phyloP scores from a whole-genome alignment of 2,797 vertebrate genomes.

The Syngnathus acus region DNA sequence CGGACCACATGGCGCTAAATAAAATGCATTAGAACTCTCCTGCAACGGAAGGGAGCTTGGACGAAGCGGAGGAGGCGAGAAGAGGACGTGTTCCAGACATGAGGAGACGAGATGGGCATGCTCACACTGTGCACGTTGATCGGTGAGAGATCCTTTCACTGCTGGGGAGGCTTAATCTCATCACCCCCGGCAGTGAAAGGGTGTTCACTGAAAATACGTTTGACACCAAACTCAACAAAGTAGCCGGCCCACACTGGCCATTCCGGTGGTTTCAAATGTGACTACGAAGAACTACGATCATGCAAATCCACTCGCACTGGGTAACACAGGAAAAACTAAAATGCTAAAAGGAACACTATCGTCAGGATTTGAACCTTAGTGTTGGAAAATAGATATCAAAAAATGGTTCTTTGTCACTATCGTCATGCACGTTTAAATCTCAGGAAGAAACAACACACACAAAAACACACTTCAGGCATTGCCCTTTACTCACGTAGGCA shows the following conservation, averaged over 20 bases:
- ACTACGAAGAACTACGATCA: slow-evolving; percentile 27
- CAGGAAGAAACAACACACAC: slow-evolving; percentile 48
- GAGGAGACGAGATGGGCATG: slow-evolving; percentile 63
- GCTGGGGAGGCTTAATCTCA: slow-evolving; percentile 26
- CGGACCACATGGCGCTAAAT: neutral
- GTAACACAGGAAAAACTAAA: slow-evolving; percentile 13
- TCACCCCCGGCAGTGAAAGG: slow-evolving; percentile 63
- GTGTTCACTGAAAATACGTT: slow-evolving; percentile 34
- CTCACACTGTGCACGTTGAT: slow-evolving; percentile 73
- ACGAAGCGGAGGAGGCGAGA: neutral
- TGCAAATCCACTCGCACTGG: slow-evolving; percentile 43
- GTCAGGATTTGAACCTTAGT: slow-evolving; percentile 16
- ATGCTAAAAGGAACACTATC: slow-evolving; percentile 1
- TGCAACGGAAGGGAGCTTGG: neutral
- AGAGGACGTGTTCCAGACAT: slow-evolving; percentile 45
- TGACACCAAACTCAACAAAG: slow-evolving; percentile 30
- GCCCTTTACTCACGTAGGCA: slow-evolving; percentile 75
- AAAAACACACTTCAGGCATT: slow-evolving; percentile 59
- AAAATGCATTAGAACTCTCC: neutral
- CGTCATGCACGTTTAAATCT: slow-evolving; percentile 63
- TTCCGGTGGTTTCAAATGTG: slow-evolving; percentile 19
- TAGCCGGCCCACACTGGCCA: slow-evolving; percentile 17
- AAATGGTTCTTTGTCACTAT: slow-evolving; percentile 30
- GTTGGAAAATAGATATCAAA: slow-evolving; percentile 25
- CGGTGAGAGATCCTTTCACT: slow-evolving; percentile 68